Base-by-base conservation (phyloP, 2,797 vertebrate species). In the Phrynocephalus forsythii region DNA sequence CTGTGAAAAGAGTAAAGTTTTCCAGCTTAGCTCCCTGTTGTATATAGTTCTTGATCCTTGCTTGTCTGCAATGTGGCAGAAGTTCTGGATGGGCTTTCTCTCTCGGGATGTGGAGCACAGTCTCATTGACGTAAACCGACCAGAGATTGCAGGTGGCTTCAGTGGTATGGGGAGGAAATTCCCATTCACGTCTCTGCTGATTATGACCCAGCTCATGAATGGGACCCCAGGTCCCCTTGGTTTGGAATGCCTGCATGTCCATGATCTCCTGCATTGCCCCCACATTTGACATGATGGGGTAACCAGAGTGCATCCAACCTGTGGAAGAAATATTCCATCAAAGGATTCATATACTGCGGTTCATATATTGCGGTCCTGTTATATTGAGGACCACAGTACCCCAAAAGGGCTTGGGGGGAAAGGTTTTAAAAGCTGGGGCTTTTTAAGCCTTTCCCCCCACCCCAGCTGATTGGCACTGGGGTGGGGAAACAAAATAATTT, bases 251-350 rank as follows among this genome's bases (percentile, higher is more conserved):
- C 10, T 91, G 87, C 52, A 94, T 85, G 1, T 85, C 84, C 87
- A 91, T 79, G 78, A 92, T 89, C n/a, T 92, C 93, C 33, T 93
- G 85, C 48, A 92, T 89, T 0, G 93, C 92, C 20, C 86, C 79
- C 87, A 95, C 84, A 24, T 94, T 90, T 30, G 86, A 86, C 88
- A 91, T 94, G 86, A 96, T 78, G 15, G 95, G 94, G 81, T 95
- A 96, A 44, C 95, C 94, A 0, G 94, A 79, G 0, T 93, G 94
- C 95, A 95, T 94, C 94, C 91, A 95, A 81, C 94, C 93, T 94
- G 82, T 2, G 6, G 3, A 56, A 63, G 18, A 76, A 24, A 76
- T 5, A 68, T 63, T 13, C 5, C 60, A 15, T 63, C 60, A 63
- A 63, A 63, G 60, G 60, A 63, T 5, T 63, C 60, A 63, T 18